Percentiles rank a stretch among this genome's conserved stretches.
Evolutionary conservation across 2,113 vertebrate genomes (phyloP).

Genomic region (Tragulus kanchil): DNA sequence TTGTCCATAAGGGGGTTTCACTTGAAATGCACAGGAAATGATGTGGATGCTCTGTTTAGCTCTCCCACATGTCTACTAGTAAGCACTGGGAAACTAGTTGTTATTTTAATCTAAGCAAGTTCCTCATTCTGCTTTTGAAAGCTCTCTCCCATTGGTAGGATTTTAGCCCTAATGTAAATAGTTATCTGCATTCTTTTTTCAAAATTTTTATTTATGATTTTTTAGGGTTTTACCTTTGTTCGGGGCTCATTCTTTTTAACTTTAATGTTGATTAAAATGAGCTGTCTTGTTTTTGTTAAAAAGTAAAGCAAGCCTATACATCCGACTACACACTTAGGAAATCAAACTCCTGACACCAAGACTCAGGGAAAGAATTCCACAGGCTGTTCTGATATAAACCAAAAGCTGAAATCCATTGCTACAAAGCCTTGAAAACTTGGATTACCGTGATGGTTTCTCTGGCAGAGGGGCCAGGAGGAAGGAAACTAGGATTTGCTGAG

Average conservation of each 20-base stretch:
- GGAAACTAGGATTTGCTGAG: background rate
- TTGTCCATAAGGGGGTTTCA: background rate
- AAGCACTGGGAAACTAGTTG: background rate
- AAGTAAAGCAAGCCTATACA: background rate
- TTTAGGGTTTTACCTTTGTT: no score
- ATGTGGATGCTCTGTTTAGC: background rate
- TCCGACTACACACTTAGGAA: background rate
- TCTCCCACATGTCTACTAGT: background rate
- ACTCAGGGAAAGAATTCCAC: background rate
- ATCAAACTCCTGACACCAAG: background rate
- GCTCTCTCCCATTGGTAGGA: background rate
- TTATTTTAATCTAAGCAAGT: background rate
- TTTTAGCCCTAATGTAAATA: no score
- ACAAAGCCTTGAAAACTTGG: background rate
- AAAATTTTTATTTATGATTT: no score
- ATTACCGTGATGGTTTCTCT: background rate
- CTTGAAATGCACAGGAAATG: background rate
- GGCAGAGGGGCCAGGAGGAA: background rate
- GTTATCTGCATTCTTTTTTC: no score
- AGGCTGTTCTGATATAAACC: background rate
- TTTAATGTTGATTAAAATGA: slow-evolving; percentile 23
- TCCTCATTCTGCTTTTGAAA: slow-evolving; percentile 42
- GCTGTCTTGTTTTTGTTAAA: background rate
- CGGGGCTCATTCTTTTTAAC: no score
- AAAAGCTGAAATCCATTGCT: background rate